Base-by-base conservation (phyloP, 1,140 invertebrate species). In the Drosophila nebulosa region DNA sequence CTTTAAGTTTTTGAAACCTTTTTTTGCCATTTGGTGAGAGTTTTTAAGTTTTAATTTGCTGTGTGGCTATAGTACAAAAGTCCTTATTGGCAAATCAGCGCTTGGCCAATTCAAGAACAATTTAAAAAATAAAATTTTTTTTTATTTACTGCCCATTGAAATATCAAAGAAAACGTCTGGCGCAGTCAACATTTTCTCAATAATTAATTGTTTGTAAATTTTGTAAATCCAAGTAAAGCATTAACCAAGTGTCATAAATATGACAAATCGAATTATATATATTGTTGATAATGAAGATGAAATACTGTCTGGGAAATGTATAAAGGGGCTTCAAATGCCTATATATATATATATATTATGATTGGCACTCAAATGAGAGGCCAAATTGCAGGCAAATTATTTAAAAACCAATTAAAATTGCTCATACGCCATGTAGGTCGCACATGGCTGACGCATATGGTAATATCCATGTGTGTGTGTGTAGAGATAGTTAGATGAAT, bases 331-430 rank as follows among this genome's bases (percentile, higher is more conserved):
- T 18, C 16, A 21, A 46, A 30, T 30, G 10, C 10, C 7, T 2
- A 2, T 30, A 10, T 30, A 10, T 1, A 9, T 18, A 46, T 46
- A 18, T 46, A 46, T 18, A 46, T 46, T 52, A 52, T 26, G 21
- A 46, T 2, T 4, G 7, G 9, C 16, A 35, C 26, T 59, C 57
- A 59, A 39, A 39, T 59, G 50, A 55, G 26, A 32, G 27, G 46
- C 68, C 39, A 67, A 53, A 46, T 46, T 85, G 80, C 72, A 73
- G 69, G 78, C 81, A 85, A 85, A 88, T 86, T 88, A 88, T 83
- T 86, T 86, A 86, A 81, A 88, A 86, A 86, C 78, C 81, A 86
- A 86, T 86, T 86, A 81, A 86, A 86, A 86, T 86, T 69, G 83
- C 68, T 78, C 83, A 86, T 86, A 77, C 78, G 78, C 74, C 81